Base-by-base conservation (phyloP, 2,113 vertebrate species). In the Ctenodactylus gundi region DNA sequence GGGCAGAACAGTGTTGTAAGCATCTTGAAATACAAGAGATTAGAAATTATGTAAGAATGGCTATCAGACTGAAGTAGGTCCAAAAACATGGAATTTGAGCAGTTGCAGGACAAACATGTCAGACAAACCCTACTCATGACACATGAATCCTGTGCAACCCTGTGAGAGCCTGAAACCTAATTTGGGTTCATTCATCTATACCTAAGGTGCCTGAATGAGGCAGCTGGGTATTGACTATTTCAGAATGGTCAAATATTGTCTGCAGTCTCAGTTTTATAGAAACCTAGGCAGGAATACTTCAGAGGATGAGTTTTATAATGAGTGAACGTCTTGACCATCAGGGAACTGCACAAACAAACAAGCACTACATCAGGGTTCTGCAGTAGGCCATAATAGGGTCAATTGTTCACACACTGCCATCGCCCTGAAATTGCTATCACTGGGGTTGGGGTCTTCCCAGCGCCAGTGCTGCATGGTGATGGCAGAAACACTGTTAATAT, bases 401-500 rank as follows among this genome's bases (percentile, higher is more conserved):
- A 83, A 36, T 57, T 70, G 23, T 65, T 57, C 10, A 39, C 53
- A 34, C 14, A 46, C 29, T 36, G 29, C 46, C 65, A 60, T 14
- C 75, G 73, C 29, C 51, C 20, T 23, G 11, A 78, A 91, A 46
- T 78, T 94, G 36, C 68, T 46, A 57, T n/a, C 20, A 1, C 72
- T 44, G 11, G 31, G 46, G 67, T n/a, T 58, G 64, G 67, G 60
- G 36, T 70, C 36, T 82, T 93, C 81, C 86, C 53, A 58, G 46
- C 73, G 87, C 25, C 49, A 75, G 67, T 46, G 72, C 17, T 15
- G 23, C 11, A 7, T 0, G 1, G 87, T 73, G 62, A 88, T 36
- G 17, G 20, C 57, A 84, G 89, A 68, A 57, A 27, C 49, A 29
- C 34, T 95, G 95, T 82, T 82, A 80, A 95, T 90, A 70, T 1